Base-by-base conservation (phyloP, 2,888 invertebrate genomes). In the Amblyjoppa proteus region DNA sequence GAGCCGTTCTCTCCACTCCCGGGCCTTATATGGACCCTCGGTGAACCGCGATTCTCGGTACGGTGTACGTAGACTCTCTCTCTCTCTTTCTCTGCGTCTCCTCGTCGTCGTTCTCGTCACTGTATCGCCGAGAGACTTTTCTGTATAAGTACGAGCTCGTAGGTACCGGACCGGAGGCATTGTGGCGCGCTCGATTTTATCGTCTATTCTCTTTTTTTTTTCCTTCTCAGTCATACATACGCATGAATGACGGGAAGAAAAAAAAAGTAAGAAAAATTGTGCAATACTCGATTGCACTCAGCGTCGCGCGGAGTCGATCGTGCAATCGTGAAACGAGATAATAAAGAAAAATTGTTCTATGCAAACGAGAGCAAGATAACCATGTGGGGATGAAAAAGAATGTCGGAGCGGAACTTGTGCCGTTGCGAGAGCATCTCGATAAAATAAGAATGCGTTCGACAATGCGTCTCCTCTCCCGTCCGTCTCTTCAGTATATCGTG, bases 21-120 rank as follows among this genome's bases (percentile, higher is more conserved):
- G 83, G 76, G 78, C 86, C 87, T 83, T 87, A 86, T 87, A 87
- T 87, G 87, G 87, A 41, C 34, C 79, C 85, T 78, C 38, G 82
- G 80, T 73, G 85, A 81, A 83, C 80, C 45, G 83, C 83, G 80
- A 85, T 85, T 85, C 85, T 83, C 85, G 83, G 83, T 85, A 85
- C 85, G 61, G 64, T 71, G 66, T 79, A 79, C 49, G 69, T 49
- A 70, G 28, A 31, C 41, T n/a, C 41, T n/a, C 16, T 41, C n/a
- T 20, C n/a, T 68, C 66, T n/a, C 20, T n/a, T n/a, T 20, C 20
- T 20, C 20, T 20, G 34, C 49, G 61, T 51, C 51, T 31, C 34
- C 64, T 5, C 41, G 25, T 51, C 53, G 77, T 77, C 68, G 61
- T 31, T n/a, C 45, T 49, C 49, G 53, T 77, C 66, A 66, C 68